Evolutionary conservation across 2,888 invertebrate genomes (phyloP).

Genomic region (Idaea biselata): DNA sequence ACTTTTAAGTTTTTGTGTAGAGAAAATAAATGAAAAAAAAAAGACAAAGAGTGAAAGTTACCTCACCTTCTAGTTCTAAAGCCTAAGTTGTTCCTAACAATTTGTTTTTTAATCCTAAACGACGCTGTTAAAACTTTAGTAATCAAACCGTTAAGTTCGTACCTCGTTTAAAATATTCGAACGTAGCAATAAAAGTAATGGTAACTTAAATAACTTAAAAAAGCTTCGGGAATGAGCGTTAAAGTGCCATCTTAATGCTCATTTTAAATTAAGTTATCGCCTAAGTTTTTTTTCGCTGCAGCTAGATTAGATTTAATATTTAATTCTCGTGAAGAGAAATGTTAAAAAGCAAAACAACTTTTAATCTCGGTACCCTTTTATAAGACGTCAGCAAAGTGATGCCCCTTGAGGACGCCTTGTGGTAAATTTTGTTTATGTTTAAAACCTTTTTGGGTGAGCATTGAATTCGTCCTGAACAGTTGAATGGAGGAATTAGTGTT

Average conservation of each 20-base stretch:
- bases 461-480: background rate
- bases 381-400: constrained; percentile 42
- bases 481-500: too few relatives aligned
- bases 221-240: constrained; percentile 21
- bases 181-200: constrained; percentile 20
- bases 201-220: constrained; percentile 17
- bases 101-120: background rate
- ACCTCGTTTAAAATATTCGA: constrained; percentile 11
- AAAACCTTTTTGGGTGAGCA: constrained; percentile 35
- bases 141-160: background rate
- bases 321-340: constrained; percentile 28
- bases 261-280: constrained; percentile 21
- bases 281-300: constrained; percentile 19
- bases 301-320: constrained; percentile 29
- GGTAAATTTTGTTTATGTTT: constrained; percentile 42
- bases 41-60: too few relatives aligned
- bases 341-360: constrained; percentile 38
- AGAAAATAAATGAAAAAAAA: too few relatives aligned
- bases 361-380: constrained; percentile 41
- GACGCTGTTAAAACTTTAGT: background rate
- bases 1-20: too few relatives aligned
- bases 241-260: constrained; percentile 22
- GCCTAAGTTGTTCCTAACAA: background rate
- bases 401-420: constrained; percentile 34
- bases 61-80: background rate